phyloP scores from a whole-genome alignment of 2,113 vertebrate genomes.

The Calypte anna region DNA sequence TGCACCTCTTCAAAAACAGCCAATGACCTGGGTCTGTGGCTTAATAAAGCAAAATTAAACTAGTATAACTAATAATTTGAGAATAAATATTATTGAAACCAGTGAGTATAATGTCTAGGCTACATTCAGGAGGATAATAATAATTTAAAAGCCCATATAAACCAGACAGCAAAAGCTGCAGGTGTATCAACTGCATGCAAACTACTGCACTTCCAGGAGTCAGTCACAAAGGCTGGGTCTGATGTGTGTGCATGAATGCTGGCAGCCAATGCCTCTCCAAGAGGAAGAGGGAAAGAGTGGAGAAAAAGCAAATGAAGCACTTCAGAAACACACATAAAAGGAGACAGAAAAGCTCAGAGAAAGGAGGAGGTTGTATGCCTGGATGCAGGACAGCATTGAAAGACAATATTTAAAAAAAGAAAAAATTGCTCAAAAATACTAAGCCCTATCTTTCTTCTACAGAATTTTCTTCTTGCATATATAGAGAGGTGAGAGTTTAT shows the following conservation, averaged over 20 bases:
- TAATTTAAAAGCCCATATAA: background rate
- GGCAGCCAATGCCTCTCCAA: background rate
- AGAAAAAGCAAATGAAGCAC: background rate
- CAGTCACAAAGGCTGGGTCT: background rate
- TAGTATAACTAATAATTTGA: background rate
- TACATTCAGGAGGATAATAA: background rate
- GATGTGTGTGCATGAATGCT: rapidly evolving
- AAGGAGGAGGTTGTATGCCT: background rate
- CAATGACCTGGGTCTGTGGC: background rate
- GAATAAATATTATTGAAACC: background rate
- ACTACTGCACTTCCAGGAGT: background rate
- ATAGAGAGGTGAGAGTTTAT: background rate
- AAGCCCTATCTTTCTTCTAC: background rate
- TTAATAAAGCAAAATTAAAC: background rate
- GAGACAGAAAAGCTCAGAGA: background rate
- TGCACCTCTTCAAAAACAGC: background rate
- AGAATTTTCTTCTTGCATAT: background rate
- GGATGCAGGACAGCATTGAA: background rate
- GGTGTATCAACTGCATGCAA: background rate
- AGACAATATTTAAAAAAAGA: background rate
- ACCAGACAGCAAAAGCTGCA: background rate
- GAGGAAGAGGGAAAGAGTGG: background rate
- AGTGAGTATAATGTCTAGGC: background rate
- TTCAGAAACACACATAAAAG: background rate
- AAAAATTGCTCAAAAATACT: background rate